These are phyloP conservation scores for Gymnogyps californianus DNA, from an alignment of 2,113 vertebrate species.

Conservation along the genomic window DNA sequence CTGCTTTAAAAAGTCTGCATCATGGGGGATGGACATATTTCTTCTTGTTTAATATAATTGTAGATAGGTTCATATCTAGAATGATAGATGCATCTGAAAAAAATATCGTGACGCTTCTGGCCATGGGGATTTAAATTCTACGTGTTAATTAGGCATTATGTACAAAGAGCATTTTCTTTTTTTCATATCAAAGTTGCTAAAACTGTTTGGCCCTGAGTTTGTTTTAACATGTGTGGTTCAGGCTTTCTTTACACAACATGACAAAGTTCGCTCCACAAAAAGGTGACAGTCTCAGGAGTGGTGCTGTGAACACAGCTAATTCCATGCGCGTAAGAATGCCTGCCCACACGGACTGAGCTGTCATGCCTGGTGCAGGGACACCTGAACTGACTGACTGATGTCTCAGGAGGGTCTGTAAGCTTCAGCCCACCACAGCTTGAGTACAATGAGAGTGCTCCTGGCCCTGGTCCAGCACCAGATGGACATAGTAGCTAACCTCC, in stretches of 20 bases:
- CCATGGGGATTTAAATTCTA: background rate
- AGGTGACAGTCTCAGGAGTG: rapidly evolving
- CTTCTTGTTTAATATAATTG: background rate
- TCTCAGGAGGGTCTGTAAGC: background rate
- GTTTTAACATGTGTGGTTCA: background rate
- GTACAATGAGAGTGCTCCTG: background rate
- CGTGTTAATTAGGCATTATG: background rate
- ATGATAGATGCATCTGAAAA: background rate
- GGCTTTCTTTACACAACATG: background rate
- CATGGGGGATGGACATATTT: background rate
- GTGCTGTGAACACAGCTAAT: background rate
- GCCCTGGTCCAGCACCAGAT: background rate
- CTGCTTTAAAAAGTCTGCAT: background rate
- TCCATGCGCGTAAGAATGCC: background rate
- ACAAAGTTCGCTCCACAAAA: background rate
- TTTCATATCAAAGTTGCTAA: background rate
- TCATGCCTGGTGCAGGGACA: rapidly evolving
- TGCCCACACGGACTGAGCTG: rapidly evolving
- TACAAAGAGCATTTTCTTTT: background rate
- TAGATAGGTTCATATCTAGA: background rate
- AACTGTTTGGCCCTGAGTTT: background rate
- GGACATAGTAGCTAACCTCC: background rate
- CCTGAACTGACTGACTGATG: background rate
- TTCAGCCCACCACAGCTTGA: background rate
- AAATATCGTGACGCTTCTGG: background rate